A percentile compares a stretch with the other conserved stretches of the same genome.
phyloP scores from a whole-genome alignment of 2,888 invertebrate species.

The Lasius fuliginosus region DNA sequence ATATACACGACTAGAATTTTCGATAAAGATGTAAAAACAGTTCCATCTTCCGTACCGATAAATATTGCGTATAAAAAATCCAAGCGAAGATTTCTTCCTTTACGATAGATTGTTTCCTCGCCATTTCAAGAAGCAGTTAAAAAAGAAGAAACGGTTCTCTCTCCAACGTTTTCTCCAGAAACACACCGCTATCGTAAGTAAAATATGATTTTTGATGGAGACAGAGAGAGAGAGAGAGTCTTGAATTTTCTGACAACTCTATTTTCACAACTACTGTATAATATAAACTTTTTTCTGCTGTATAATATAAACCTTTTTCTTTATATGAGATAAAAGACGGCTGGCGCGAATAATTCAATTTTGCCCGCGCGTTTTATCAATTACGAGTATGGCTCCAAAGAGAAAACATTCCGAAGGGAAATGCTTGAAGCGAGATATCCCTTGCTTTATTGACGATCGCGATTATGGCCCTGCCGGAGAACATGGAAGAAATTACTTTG shows the following conservation, averaged over 20 bases:
- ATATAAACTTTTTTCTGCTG: background rate
- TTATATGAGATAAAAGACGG: background rate
- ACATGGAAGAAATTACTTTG: conserved; percentile 38
- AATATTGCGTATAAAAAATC: background rate
- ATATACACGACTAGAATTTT: background rate
- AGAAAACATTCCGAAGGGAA: background rate
- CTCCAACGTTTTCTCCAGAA: background rate
- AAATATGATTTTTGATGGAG: background rate
- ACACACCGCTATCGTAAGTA: background rate
- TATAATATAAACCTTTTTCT: background rate
- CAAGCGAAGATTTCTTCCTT: background rate
- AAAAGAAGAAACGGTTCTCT: background rate
- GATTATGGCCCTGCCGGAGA: conserved; percentile 11
- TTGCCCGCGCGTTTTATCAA: background rate
- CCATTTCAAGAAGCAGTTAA: background rate
- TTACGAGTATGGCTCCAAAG: background rate
- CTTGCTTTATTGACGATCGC: conserved; percentile 46
- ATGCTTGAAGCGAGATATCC: conserved; percentile 1
- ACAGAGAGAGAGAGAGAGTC: too few species aligned
- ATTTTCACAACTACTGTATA: background rate
- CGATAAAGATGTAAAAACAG: background rate
- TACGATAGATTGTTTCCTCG: background rate
- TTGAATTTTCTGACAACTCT: too few species aligned
- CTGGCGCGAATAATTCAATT: conserved; percentile 4
- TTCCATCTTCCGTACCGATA: background rate